phyloP scores from a whole-genome alignment of 2,888 invertebrate species.

The Caenorhabditis wallacei region DNA sequence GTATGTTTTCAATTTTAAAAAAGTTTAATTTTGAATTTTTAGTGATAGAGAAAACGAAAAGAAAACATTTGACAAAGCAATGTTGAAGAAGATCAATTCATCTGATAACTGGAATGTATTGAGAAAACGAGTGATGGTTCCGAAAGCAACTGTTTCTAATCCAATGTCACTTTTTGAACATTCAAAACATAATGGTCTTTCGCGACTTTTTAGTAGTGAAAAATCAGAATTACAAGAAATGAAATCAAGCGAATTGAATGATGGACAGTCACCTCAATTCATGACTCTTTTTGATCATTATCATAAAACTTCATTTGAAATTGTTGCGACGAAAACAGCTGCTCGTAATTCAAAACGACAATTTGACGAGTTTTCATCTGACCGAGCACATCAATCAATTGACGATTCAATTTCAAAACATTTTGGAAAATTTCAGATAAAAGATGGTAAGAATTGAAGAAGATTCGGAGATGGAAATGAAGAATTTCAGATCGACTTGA shows the following conservation, averaged over 20 bases:
- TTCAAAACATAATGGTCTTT: constrained; percentile 27
- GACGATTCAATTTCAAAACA: constrained; percentile 2
- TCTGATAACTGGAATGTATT: not conserved
- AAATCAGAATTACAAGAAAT: constrained; percentile 47
- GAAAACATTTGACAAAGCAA: not conserved
- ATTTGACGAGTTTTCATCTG: constrained; percentile 32
- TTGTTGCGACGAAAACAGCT: not conserved
- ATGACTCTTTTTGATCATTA: constrained; percentile 60
- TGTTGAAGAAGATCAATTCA: not conserved
- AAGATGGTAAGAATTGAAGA: not conserved
- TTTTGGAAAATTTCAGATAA: constrained; percentile 21
- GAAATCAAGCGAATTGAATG: not conserved
- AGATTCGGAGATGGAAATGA: not conserved
- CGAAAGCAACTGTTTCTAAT: constrained; percentile 35
- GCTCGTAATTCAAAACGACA: not conserved
- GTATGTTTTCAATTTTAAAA: constrained; percentile 7
- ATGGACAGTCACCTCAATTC: constrained; percentile 15
- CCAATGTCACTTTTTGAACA: constrained; percentile 48
- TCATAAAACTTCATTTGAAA: constrained; percentile 54
- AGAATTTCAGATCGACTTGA: not conserved
- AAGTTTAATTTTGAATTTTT: not conserved
- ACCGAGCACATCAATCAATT: constrained; percentile 32
- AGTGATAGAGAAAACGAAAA: not conserved
- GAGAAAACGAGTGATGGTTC: constrained; percentile 32
- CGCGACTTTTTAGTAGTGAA: constrained; percentile 39